These are phyloP conservation scores for Galaxias olidus DNA, from an alignment of 2,797 vertebrate genomes.

Conservation along the genomic window DNA sequence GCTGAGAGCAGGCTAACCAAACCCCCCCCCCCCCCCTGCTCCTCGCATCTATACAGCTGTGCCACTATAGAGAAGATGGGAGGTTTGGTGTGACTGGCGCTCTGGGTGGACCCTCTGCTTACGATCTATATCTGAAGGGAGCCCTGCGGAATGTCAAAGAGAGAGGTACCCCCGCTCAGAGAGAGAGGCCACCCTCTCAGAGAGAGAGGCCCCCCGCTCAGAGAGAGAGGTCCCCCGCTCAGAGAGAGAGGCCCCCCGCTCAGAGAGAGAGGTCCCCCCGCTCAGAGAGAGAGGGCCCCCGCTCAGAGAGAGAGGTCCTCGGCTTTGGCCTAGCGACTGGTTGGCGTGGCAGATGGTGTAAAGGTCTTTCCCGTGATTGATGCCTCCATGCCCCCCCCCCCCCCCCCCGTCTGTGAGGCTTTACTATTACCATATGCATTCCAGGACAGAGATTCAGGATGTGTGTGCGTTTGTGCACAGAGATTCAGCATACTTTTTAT, in stretches of 20 bases:
- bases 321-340: constrained; percentile 23
- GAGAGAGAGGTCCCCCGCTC: constrained; percentile 24
- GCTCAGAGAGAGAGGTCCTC: constrained; percentile 29
- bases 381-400: constrained; percentile 6
- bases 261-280: constrained; percentile 23
- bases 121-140: constrained; percentile 16
- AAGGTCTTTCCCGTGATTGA: constrained; percentile 41
- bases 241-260: too few species aligned
- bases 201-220: too few species aligned
- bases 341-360: constrained; percentile 52
- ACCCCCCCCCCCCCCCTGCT: constrained; percentile 13
- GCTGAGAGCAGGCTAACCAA: constrained; percentile 20
- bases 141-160: constrained; percentile 40
- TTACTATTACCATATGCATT: too few species aligned
- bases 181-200: constrained; percentile 29
- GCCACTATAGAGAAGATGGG: background rate
- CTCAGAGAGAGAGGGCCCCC: constrained; percentile 39
- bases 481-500: constrained; percentile 32
- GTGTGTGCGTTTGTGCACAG: background rate
- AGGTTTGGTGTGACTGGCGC: background rate
- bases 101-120: background rate
- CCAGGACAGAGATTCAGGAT: too few species aligned
- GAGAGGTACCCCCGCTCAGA: constrained; percentile 28
- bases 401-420: background rate
- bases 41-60: background rate